A percentile compares a stretch with the other conserved stretches of the same genome.
Conservation (phyloP, 2,888 invertebrate species). For the Arctia plantaginis region DNA sequence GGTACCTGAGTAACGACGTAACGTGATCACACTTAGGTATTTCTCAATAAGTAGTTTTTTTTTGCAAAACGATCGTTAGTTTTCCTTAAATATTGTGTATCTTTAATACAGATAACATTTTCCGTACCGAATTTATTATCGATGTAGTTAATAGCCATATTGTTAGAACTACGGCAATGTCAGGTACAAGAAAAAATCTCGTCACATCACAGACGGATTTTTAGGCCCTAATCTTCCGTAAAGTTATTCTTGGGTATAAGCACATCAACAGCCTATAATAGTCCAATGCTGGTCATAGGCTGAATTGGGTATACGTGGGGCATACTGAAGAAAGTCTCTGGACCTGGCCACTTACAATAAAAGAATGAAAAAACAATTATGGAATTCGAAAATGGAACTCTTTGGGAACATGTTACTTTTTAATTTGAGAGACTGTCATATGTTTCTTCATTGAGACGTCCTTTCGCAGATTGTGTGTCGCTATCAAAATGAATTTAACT, state of each 20-base stretch:
- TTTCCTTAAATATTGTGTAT: background rate
- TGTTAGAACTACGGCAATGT: background rate
- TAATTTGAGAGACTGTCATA: too few species aligned
- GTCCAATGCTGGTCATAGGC: too few species aligned
- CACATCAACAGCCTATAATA: too few species aligned
- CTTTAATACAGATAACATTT: background rate
- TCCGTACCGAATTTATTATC: background rate
- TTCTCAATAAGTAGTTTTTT: background rate
- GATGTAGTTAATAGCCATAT: background rate
- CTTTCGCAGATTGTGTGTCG: too few species aligned
- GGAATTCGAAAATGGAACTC: too few species aligned
- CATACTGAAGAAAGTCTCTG: too few species aligned
- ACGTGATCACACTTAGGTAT: background rate
- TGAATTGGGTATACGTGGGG: too few species aligned
- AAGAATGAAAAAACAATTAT: too few species aligned
- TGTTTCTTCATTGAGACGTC: too few species aligned
- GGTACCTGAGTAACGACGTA: background rate
- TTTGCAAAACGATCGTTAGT: background rate
- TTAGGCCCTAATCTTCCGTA: background rate
- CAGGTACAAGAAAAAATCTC: background rate
- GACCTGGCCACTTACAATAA: too few species aligned
- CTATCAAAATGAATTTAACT: too few species aligned
- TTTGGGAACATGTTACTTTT: too few species aligned
- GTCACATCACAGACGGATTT: background rate
- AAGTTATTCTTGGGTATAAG: background rate